Conservation (phyloP, 2,888 invertebrate species). For the Pollenia angustigena region DNA sequence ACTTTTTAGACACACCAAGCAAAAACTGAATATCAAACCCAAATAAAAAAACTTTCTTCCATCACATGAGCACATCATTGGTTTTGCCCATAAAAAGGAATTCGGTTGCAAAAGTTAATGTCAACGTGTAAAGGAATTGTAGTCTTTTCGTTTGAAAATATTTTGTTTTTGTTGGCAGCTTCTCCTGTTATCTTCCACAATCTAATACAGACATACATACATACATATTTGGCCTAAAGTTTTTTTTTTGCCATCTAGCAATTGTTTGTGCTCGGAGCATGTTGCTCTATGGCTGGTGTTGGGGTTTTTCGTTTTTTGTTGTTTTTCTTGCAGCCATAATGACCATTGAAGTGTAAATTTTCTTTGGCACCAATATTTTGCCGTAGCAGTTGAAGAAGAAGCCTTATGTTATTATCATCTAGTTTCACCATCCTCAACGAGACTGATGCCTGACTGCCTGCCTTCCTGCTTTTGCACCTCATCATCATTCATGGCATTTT, state of each 20-base stretch:
- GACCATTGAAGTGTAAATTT: conserved; percentile 72
- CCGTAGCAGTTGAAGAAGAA: conserved; percentile 37
- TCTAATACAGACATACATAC: neutral
- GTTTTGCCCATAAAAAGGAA: conserved; percentile 44
- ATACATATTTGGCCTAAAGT: conserved; percentile 38
- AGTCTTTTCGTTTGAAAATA: conserved; percentile 39
- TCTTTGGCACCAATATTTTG: conserved; percentile 65
- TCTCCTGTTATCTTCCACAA: neutral
- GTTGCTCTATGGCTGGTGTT: conserved; percentile 19
- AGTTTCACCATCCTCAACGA: conserved; percentile 24
- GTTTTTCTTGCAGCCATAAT: conserved; percentile 60
- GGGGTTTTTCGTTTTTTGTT: neutral
- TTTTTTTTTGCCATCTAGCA: neutral
- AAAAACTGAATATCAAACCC: neutral
- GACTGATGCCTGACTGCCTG: conserved; percentile 21
- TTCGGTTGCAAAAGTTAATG: conserved; percentile 56
- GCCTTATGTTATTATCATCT: conserved; percentile 63
- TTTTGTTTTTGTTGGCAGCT: conserved; percentile 35
- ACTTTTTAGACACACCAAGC: conserved; percentile 30
- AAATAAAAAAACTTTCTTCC: conserved; percentile 40
- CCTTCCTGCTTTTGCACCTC: conserved; percentile 2
- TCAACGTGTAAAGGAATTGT: conserved; percentile 61
- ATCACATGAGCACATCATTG: conserved; percentile 59
- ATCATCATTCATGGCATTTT: conserved; percentile 67
- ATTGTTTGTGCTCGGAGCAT: neutral